Evolutionary conservation across 1,140 invertebrate genomes (phyloP).

Genomic region (Tenebrio molitor): DNA sequence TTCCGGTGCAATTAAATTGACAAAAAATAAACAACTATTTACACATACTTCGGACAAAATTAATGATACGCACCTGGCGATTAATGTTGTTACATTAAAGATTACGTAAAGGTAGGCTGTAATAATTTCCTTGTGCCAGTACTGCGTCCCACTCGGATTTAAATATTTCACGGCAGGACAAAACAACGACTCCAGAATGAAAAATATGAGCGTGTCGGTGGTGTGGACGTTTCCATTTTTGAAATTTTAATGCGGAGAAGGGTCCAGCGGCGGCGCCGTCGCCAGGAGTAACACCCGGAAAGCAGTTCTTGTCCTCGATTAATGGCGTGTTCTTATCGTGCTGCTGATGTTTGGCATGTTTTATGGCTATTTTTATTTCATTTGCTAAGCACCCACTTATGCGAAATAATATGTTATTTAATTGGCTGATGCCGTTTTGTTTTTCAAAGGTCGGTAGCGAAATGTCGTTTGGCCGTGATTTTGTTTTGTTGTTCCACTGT

Average conservation of each 20-base stretch:
- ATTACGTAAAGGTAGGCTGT: not conserved
- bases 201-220: too few relatives aligned
- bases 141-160: too few relatives aligned
- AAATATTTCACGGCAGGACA: too few relatives aligned
- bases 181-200: too few relatives aligned
- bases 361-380: not conserved
- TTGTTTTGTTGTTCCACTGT: too few relatives aligned
- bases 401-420: too few relatives aligned
- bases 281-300: not conserved
- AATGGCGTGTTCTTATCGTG: not conserved
- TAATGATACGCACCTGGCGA: conserved; percentile 7
- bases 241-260: too few relatives aligned
- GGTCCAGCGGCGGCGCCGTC: too few relatives aligned
- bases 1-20: not conserved
- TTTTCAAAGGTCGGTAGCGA: too few relatives aligned
- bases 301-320: not conserved
- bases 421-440: too few relatives aligned
- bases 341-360: not conserved
- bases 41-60: not conserved
- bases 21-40: not conserved
- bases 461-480: too few relatives aligned
- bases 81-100: not conserved
- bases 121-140: not conserved
- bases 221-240: too few relatives aligned
- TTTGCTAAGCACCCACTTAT: not conserved